Evolutionary conservation across 1,140 invertebrate species (phyloP), one percentile per base, ranked within the genome.

Genomic region (Lucilia sericata): DNA sequence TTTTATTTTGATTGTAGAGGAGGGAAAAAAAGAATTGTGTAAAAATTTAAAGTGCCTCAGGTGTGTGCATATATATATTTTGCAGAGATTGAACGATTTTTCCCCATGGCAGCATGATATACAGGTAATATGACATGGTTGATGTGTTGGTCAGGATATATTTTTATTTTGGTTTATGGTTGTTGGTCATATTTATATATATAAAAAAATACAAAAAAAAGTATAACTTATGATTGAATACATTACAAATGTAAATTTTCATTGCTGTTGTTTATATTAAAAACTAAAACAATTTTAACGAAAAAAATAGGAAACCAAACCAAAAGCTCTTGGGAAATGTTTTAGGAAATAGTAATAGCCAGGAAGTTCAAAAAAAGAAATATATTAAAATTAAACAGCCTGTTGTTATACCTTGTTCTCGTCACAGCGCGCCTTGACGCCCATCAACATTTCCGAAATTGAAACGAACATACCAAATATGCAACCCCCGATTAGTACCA

Each of bases 401-500:
- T 55, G 13, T 55, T n/a, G 17, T 55, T 14, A 65, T 89, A 91
- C 89, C 89, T 91, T 89, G 81, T 90, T 89, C 65, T 91, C 88
- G 25, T 83, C 85, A 85, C 88, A 87, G 84, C 88, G 90, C 81
- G 88, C 86, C 85, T 88, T 91, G 47, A 91, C 88, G 49, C 89
- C 88, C 76, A 88, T 85, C 34, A 91, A 74, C 88, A 91, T 89
- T 86, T 93, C 92, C 12, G 91, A 85, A 75, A 92, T 85, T 12
- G 91, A 91, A 0, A 91, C 90, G 17, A 92, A 87, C 8, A 91
- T 87, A 78, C 89, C 91, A 19, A 92, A 87, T 80, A 91, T 85
- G 21, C 91, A 90, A 14, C 94, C 94, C 10, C 92, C 91, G 8
- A 93, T 91, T n/a, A 96, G 90, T 34, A 96, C 94, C 25, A 95